Percentiles rank a stretch among this genome's conserved stretches.
phyloP scores from a whole-genome alignment of 1,140 invertebrate species.

The Drosophila dunni region DNA sequence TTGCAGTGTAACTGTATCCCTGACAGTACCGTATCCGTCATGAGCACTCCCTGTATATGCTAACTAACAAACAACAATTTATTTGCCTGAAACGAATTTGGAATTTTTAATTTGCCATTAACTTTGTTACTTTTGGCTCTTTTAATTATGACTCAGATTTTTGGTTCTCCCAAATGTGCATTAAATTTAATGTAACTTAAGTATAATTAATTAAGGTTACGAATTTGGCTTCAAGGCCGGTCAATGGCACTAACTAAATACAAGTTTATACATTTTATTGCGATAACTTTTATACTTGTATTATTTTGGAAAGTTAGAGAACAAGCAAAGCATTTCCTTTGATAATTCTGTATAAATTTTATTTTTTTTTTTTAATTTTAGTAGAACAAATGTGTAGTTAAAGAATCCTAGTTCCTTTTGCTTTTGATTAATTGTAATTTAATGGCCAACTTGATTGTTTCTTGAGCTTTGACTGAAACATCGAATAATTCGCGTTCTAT shows the following conservation, averaged over 20 bases:
- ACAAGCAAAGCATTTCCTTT: not conserved
- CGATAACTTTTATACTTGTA: not conserved
- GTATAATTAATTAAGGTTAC: constrained; percentile 43
- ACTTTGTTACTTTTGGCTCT: constrained; percentile 37
- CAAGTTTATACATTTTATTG: not conserved
- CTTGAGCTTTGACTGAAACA: not conserved
- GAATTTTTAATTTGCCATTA: constrained; percentile 63
- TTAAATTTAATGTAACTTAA: constrained; percentile 51
- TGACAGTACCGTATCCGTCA: constrained; percentile 16
- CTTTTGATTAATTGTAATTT: too few relatives aligned
- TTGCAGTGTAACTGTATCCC: constrained; percentile 29
- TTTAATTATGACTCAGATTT: constrained; percentile 60
- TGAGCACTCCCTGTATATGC: not conserved
- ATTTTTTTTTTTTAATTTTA: too few relatives aligned
- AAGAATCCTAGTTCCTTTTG: too few relatives aligned
- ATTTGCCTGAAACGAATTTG: constrained; percentile 42
- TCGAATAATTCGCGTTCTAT: not conserved
- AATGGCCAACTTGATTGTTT: not conserved
- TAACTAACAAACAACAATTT: constrained; percentile 12
- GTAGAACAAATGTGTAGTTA: too few relatives aligned
- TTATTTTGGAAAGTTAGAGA: not conserved
- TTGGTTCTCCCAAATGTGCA: constrained; percentile 35
- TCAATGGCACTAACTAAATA: constrained; percentile 22
- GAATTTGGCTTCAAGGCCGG: constrained; percentile 42
- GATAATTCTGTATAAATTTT: too few relatives aligned